These are phyloP conservation scores for Steromphala cineraria DNA, from an alignment of 2,888 invertebrate genomes.

Conservation along the genomic window DNA sequence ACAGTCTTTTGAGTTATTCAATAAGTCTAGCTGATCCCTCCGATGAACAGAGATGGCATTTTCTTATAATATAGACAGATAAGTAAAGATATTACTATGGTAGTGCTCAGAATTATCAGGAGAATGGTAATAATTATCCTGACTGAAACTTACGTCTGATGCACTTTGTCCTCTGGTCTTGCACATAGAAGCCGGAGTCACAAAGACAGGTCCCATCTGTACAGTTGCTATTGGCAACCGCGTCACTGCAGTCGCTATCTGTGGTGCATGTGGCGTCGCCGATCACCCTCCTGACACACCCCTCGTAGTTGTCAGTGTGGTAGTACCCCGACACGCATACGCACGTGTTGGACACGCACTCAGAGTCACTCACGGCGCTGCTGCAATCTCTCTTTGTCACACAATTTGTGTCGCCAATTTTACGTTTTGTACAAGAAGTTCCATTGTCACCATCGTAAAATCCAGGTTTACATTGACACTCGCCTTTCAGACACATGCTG, in stretches of 20 bases:
- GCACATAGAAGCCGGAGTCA: conserved; percentile 32
- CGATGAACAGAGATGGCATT: too few relatives aligned
- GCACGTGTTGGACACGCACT: conserved; percentile 19
- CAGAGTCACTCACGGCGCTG: not conserved
- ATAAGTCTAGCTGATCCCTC: too few relatives aligned
- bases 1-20: too few relatives aligned
- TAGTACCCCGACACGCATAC: conserved; percentile 20
- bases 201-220: conserved; percentile 30
- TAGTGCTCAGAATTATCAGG: too few relatives aligned
- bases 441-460: conserved; percentile 9
- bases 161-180: conserved; percentile 16
- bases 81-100: too few relatives aligned
- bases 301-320: conserved; percentile 13
- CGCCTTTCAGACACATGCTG: conserved; percentile 24
- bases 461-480: conserved; percentile 27
- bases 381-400: conserved; percentile 17
- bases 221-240: conserved; percentile 38
- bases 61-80: too few relatives aligned
- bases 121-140: too few relatives aligned
- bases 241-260: conserved; percentile 35
- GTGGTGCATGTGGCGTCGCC: conserved; percentile 31
- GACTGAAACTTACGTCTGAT: conserved; percentile 6
- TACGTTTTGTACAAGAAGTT: conserved; percentile 28
- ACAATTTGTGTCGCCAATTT: conserved; percentile 37
- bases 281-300: conserved; percentile 32